A percentile compares a stretch with the other conserved stretches of the same genome.
Conservation (phyloP, 2,113 vertebrate species). For the Phrynosoma platyrhinos region DNA sequence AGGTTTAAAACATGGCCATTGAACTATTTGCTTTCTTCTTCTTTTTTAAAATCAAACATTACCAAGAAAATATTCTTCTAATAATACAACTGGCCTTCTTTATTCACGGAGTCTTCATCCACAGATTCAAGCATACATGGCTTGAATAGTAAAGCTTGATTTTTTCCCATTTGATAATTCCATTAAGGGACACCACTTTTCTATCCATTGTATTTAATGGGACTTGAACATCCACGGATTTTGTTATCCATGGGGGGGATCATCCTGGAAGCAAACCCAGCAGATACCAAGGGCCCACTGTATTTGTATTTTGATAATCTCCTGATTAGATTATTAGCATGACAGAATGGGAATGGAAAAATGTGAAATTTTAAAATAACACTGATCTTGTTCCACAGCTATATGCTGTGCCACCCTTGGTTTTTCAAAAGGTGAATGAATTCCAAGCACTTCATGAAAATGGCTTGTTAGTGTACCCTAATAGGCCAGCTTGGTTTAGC, state of each 20-base stretch:
- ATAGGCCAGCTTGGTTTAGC: slow-evolving; percentile 16
- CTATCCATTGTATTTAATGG: too few species aligned
- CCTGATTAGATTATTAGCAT: slow-evolving; percentile 8
- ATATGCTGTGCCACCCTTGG: slow-evolving; percentile 29
- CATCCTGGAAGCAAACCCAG: too few species aligned
- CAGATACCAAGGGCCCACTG: too few species aligned
- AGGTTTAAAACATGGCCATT: background rate
- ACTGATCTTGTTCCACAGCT: background rate
- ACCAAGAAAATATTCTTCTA: background rate
- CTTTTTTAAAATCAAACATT: background rate
- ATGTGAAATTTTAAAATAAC: background rate
- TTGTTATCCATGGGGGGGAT: too few species aligned
- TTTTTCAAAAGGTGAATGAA: slow-evolving; percentile 32
- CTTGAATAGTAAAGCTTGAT: background rate
- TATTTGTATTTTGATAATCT: background rate
- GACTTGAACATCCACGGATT: too few species aligned
- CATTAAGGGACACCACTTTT: too few species aligned
- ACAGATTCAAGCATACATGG: background rate
- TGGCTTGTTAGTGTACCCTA: background rate
- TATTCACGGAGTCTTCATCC: too few species aligned
- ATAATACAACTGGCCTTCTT: too few species aligned
- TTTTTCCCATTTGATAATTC: too few species aligned
- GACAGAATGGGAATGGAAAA: slow-evolving; percentile 7
- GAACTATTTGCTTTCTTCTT: too few species aligned
- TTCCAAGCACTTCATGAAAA: slow-evolving; percentile 41